Evolutionary conservation across 2,888 invertebrate genomes (phyloP).

Genomic region (Mythimna loreyi): DNA sequence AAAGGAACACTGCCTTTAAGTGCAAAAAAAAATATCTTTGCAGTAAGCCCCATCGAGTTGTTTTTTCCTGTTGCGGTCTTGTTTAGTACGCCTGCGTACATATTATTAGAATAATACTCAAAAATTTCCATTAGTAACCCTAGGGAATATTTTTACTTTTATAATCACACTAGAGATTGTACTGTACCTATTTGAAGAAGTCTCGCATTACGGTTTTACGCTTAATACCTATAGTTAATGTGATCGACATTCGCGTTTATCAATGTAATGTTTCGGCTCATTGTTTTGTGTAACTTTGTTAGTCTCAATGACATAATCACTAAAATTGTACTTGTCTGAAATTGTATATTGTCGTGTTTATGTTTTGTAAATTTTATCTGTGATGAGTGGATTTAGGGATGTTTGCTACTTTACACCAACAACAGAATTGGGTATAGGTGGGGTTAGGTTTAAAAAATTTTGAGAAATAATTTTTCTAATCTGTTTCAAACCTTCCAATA

Average conservation of each 20-base stretch:
- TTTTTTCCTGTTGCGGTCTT: slow-evolving; percentile 47
- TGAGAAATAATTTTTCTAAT: too few species aligned
- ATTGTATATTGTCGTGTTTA: slow-evolving; percentile 10
- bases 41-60: slow-evolving; percentile 47
- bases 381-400: slow-evolving; percentile 6
- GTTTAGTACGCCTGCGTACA: slow-evolving; percentile 33
- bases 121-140: slow-evolving; percentile 59
- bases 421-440: neutral
- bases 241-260: slow-evolving; percentile 34
- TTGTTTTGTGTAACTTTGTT: slow-evolving; percentile 40
- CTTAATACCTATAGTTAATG: slow-evolving; percentile 39
- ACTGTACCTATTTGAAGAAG: slow-evolving; percentile 44
- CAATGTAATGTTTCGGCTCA: slow-evolving; percentile 31
- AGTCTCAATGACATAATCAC: slow-evolving; percentile 37
- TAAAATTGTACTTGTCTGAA: slow-evolving; percentile 8
- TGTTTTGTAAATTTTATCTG: slow-evolving; percentile 25
- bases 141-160: slow-evolving; percentile 61
- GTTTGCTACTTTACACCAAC: neutral
- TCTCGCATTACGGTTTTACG: slow-evolving; percentile 49
- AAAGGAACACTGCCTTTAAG: slow-evolving; percentile 32
- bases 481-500: too few species aligned
- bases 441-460: too few species aligned
- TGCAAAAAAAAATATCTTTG: slow-evolving; percentile 29
- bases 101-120: slow-evolving; percentile 63
- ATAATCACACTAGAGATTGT: slow-evolving; percentile 50